Base-by-base conservation (phyloP, 2,888 invertebrate species). In the Tipula confusa region DNA sequence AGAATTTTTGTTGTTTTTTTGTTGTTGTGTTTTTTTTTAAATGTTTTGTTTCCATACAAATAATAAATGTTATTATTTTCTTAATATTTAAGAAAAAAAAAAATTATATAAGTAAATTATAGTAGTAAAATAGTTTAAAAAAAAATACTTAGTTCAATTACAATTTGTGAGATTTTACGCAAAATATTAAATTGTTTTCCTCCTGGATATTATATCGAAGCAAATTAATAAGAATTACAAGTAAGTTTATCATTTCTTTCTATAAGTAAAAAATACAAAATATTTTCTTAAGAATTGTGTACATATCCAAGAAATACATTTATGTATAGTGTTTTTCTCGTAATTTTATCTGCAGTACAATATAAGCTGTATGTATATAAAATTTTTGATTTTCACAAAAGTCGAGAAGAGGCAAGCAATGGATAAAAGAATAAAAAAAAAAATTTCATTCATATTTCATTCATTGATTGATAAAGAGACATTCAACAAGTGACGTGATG, bases 41-140 rank as follows among this genome's bases (percentile, higher is more conserved):
- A 64, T 64, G 24, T 64, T 64, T 64, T 64, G 64, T 64, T 64
- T n/a, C 43, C 15, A 43, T 43, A 24, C 64, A 64, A 15, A n/a
- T n/a, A 13, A 64, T 64, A 9, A 64, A 24, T 64, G 24, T 64
- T 64, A 11, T 64, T 18, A 64, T 24, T 64, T 64, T 64, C 64
- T 64, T 64, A 64, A 64, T 64, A 64, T 64, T 64, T 64, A 64
- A 64, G 64, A 64, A 64, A 64, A 64, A n/a, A n/a, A n/a, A n/a
- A n/a, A 64, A 24, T 24, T 64, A 24, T 64, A 0, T 18, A 43
- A 18, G 24, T 64, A 9, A 13, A 64, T 64, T 38, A 24, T 9
- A 24, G 18, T 64, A 64, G 9, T 9, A 64, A 24, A 9, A 9
- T 64, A 64, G 9, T 33, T 9, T 33, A 2, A 33, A 11, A 33